Evolutionary conservation across 2,888 invertebrate species (phyloP).

Genomic region (Diarsia brunnea): DNA sequence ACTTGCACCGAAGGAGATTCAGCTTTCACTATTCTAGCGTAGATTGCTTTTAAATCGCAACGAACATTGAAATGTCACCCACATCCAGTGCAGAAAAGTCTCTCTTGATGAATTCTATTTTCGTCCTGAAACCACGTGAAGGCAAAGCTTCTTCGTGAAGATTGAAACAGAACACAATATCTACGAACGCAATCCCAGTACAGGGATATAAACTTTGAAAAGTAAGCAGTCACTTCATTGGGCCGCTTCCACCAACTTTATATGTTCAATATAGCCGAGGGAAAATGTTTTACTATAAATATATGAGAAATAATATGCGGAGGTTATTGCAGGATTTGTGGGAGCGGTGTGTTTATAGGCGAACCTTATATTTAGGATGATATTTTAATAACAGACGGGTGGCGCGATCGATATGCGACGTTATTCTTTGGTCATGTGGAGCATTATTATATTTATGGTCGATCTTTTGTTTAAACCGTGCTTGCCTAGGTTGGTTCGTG

Average conservation of each 20-base stretch:
- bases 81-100: conserved; percentile 19
- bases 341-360: conserved; percentile 26
- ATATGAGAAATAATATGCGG: conserved; percentile 46
- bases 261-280: conserved; percentile 61
- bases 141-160: conserved; percentile 27
- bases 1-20: background rate
- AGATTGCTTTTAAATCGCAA: background rate
- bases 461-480: too few relatives aligned
- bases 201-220: conserved; percentile 60
- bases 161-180: conserved; percentile 58
- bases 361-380: conserved; percentile 34
- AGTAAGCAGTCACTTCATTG: conserved; percentile 55
- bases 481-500: too few relatives aligned
- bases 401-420: background rate
- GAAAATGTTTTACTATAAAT: conserved; percentile 45
- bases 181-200: conserved; percentile 33
- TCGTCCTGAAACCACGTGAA: conserved; percentile 26
- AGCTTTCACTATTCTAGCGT: background rate
- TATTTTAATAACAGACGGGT: conserved; percentile 17
- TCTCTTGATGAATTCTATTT: conserved; percentile 30
- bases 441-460: background rate
- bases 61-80: conserved; percentile 20
- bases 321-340: conserved; percentile 40
- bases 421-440: background rate
- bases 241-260: conserved; percentile 52